A percentile compares a stretch with the other conserved stretches of the same genome.
Conservation (phyloP, 2,113 vertebrate species). For the Petrocephalus microphthalmus region DNA sequence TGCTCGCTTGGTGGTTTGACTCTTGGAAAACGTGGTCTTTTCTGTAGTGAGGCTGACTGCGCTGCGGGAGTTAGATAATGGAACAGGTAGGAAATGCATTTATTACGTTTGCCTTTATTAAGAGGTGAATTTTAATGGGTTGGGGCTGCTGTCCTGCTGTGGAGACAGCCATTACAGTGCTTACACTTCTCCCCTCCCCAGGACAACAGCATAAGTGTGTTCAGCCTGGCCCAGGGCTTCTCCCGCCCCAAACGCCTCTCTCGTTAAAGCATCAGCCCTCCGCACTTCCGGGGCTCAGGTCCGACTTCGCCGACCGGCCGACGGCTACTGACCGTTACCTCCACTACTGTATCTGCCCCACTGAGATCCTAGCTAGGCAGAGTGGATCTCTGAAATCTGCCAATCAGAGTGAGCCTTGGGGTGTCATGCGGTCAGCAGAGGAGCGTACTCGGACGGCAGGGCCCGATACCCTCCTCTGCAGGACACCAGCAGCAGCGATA, state of each 20-base stretch:
- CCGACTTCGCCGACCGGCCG: not conserved
- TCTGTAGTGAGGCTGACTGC: slow-evolving; percentile 38
- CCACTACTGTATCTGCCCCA: not conserved
- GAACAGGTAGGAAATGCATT: slow-evolving; percentile 48
- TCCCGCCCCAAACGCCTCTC: not conserved
- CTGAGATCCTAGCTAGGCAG: not conserved
- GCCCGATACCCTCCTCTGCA: not conserved
- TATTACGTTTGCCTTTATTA: slow-evolving; percentile 49
- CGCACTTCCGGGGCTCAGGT: not conserved
- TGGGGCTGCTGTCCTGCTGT: slow-evolving; percentile 36
- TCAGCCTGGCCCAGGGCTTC: not conserved
- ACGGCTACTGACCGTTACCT: not conserved
- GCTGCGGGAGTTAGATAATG: slow-evolving; percentile 40
- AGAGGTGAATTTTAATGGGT: slow-evolving; percentile 46
- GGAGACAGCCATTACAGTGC: slow-evolving; percentile 29
- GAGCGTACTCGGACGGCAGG: not conserved
- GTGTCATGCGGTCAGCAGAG: not conserved
- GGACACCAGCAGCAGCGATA: not conserved
- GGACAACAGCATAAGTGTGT: slow-evolving; percentile 13
- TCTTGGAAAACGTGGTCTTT: slow-evolving; percentile 34
- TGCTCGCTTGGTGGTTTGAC: slow-evolving; percentile 42
- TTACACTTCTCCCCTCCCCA: slow-evolving; percentile 3
- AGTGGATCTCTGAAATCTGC: not conserved
- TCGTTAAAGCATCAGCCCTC: not conserved
- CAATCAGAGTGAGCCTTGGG: not conserved